phyloP scores from a whole-genome alignment of 2,888 invertebrate species.

The Capitulum mitella region DNA sequence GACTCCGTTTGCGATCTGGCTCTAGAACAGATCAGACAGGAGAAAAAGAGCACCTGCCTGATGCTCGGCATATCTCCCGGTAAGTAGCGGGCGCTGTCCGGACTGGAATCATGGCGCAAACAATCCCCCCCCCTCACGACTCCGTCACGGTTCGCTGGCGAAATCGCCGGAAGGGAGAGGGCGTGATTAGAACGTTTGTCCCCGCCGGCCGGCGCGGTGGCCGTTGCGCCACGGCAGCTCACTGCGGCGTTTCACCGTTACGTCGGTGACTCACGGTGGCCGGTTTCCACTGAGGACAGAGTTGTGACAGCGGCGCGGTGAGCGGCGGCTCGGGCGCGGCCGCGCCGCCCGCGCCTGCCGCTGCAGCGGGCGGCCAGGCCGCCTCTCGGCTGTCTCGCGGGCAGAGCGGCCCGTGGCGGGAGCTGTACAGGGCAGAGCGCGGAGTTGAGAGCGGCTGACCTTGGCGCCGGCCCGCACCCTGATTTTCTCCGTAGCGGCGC shows the following conservation, averaged over 20 bases:
- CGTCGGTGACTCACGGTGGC: background rate
- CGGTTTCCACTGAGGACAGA: background rate
- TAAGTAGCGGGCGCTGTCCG: slow-evolving; percentile 44
- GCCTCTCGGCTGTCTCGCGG: background rate
- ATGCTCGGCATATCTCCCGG: slow-evolving; percentile 81
- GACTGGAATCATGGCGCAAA: background rate
- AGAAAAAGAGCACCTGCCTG: slow-evolving; percentile 75
- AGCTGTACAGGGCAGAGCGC: slow-evolving; percentile 7
- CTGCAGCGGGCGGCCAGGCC: background rate
- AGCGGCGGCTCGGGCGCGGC: background rate
- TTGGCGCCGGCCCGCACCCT: background rate
- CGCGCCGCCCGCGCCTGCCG: background rate
- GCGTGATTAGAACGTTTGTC: background rate
- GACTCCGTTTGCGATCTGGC: slow-evolving; percentile 56
- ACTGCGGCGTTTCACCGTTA: background rate
- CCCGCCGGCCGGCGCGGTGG: background rate
- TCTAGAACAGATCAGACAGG: slow-evolving; percentile 75
- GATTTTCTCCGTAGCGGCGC: background rate
- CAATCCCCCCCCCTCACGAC: background rate
- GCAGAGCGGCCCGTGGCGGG: background rate
- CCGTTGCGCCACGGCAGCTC: background rate
- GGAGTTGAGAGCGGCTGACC: background rate
- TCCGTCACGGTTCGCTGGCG: background rate
- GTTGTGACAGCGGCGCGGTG: background rate
- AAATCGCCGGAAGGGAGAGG: background rate